Conservation (phyloP, 2,113 vertebrate genomes). For the Coturnix japonica region DNA sequence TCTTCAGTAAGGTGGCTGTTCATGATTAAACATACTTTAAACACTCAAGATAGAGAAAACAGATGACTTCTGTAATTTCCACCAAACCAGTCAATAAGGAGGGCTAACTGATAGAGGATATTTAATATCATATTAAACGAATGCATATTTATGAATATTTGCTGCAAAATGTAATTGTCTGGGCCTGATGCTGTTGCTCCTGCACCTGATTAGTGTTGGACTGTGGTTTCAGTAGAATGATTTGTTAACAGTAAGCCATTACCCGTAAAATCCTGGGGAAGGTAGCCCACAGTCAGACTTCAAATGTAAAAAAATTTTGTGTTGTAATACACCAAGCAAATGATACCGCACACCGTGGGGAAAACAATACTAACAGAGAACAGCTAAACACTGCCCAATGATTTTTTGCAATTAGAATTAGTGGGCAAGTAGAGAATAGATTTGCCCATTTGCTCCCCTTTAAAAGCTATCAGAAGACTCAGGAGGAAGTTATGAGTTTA, state of each 20-base stretch:
- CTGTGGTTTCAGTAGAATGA: neutral
- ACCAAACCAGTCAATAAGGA: slow-evolving; percentile 2
- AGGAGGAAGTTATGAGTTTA: neutral
- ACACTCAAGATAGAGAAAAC: neutral
- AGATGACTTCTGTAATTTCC: neutral
- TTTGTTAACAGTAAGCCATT: neutral
- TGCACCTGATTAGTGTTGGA: neutral
- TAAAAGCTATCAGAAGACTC: neutral
- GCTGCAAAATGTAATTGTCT: neutral
- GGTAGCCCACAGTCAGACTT: neutral
- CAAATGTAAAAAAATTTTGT: neutral
- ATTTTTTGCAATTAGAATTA: neutral
- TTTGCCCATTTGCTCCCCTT: neutral
- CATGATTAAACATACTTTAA: neutral
- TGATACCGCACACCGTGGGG: neutral
- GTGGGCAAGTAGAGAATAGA: neutral
- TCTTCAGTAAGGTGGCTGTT: neutral
- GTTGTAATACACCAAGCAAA: neutral
- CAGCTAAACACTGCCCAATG: neutral
- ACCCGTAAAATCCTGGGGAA: neutral
- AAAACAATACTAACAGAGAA: neutral
- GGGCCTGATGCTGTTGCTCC: neutral
- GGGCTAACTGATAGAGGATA: neutral
- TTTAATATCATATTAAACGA: slow-evolving; percentile 9
- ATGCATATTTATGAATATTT: neutral